Percentiles rank a stretch among this genome's conserved stretches.
Conservation (phyloP, 1,140 invertebrate species). For the Rhyacophila brunnea region DNA sequence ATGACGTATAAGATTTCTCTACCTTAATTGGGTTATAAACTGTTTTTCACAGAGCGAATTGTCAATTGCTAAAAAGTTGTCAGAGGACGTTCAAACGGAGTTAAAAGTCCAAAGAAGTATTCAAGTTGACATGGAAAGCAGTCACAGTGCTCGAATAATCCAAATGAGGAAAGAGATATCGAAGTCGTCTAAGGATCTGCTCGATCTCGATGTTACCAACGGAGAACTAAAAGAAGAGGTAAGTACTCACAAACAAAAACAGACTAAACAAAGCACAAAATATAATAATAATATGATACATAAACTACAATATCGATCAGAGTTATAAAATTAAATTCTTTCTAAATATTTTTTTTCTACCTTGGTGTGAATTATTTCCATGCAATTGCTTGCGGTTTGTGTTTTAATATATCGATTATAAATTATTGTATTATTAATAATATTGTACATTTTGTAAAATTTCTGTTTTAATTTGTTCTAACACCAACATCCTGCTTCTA, state of each 20-base stretch:
- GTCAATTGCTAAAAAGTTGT: constrained; percentile 43
- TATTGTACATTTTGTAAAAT: background rate
- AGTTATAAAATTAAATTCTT: too few relatives aligned
- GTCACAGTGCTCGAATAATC: constrained; percentile 49
- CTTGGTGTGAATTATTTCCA: constrained; percentile 9
- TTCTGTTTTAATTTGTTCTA: background rate
- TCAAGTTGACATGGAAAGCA: constrained; percentile 48
- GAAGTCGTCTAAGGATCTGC: constrained; percentile 52
- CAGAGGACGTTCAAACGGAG: constrained; percentile 48
- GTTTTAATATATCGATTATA: constrained; percentile 34
- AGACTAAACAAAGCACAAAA: too few relatives aligned
- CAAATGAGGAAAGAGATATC: constrained; percentile 51
- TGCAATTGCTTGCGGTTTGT: constrained; percentile 5
- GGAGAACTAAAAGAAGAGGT: constrained; percentile 60
- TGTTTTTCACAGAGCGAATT: constrained; percentile 43
- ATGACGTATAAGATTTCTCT: too few relatives aligned
- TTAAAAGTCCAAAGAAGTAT: constrained; percentile 46
- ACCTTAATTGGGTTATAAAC: too few relatives aligned
- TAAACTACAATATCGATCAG: too few relatives aligned
- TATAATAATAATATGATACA: too few relatives aligned
- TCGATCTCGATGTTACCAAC: constrained; percentile 60
- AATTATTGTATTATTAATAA: constrained; percentile 34
- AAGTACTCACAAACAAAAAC: constrained; percentile 32
- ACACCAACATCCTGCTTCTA: too few relatives aligned
- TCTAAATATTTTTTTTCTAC: background rate